Evolutionary conservation across 1,140 invertebrate species (phyloP).

Genomic region (Drosophila setifemur): DNA sequence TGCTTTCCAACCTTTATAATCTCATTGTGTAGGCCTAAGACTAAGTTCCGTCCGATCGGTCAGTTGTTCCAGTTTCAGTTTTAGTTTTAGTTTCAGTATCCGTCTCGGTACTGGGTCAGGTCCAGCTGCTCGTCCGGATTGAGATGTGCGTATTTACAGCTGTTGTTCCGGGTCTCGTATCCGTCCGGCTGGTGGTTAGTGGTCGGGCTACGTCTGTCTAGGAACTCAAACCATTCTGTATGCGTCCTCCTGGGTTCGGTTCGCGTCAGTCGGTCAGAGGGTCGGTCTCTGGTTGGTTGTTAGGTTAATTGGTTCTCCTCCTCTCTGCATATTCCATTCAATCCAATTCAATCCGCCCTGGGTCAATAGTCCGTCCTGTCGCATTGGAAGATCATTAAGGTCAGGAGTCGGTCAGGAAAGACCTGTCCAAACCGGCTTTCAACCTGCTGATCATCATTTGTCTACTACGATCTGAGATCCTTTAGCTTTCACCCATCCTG

Average conservation of each 20-base stretch:
- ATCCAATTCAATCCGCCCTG: constrained; percentile 6
- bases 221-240: constrained; percentile 79
- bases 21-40: constrained; percentile 51
- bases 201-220: constrained; percentile 67
- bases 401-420: not conserved
- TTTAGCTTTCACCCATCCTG: not conserved
- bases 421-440: not conserved
- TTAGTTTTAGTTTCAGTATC: not conserved
- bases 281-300: constrained; percentile 22
- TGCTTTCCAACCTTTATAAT: constrained; percentile 22
- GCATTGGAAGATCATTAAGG: not conserved
- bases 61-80: constrained; percentile 1
- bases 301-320: not conserved
- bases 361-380: constrained; percentile 9
- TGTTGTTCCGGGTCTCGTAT: constrained; percentile 22
- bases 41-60: constrained; percentile 36
- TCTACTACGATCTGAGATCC: constrained; percentile 5
- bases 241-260: constrained; percentile 33
- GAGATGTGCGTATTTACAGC: constrained; percentile 74
- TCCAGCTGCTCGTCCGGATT: constrained; percentile 24
- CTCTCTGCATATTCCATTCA: not conserved
- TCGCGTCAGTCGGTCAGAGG: constrained; percentile 37
- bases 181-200: not conserved
- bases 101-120: constrained; percentile 13
- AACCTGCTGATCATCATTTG: not conserved